These are phyloP conservation scores for Thamnaconus septentrionalis DNA, from an alignment of 2,113 vertebrate species.

Conservation along the genomic window DNA sequence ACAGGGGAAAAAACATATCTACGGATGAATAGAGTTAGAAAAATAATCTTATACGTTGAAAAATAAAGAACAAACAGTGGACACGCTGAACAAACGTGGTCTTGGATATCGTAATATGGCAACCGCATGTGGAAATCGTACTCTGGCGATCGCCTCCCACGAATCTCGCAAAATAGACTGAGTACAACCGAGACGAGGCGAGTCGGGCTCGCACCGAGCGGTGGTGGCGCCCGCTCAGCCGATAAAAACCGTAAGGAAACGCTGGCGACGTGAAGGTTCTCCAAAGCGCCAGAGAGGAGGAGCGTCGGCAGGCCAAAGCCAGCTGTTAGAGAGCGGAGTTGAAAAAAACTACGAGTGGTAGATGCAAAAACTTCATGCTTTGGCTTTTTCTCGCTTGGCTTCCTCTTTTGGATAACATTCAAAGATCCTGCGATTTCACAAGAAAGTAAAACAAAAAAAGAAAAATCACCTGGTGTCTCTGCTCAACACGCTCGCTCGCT, in stretches of 20 bases:
- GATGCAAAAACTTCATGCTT: slow-evolving; percentile 74
- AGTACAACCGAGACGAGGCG: slow-evolving; percentile 61
- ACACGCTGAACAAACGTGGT: slow-evolving; percentile 52
- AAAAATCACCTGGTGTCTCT: slow-evolving; percentile 21
- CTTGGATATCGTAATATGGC: slow-evolving; percentile 45
- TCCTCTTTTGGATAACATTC: slow-evolving; percentile 62
- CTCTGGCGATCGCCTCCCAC: slow-evolving; percentile 42
- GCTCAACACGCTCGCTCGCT: slow-evolving; percentile 46
- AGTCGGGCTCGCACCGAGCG: slow-evolving; percentile 40
- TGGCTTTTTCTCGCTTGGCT: slow-evolving; percentile 63
- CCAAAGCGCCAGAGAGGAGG: too few species aligned
- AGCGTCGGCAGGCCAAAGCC: too few species aligned
- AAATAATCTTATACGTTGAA: slow-evolving; percentile 60
- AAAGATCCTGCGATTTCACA: slow-evolving; percentile 34
- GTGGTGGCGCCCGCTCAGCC: too few species aligned
- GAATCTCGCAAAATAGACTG: slow-evolving; percentile 55
- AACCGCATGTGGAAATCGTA: slow-evolving; percentile 55
- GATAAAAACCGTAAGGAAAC: too few species aligned
- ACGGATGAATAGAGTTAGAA: slow-evolving; percentile 64
- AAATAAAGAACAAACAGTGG: slow-evolving; percentile 41
- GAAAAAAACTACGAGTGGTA: slow-evolving; percentile 11
- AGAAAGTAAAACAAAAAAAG: not conserved
- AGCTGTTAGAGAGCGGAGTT: too few species aligned
- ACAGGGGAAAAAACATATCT: not conserved
- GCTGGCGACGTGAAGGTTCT: too few species aligned